Percentiles rank a stretch among this genome's conserved stretches.
phyloP scores from a whole-genome alignment of 1,140 invertebrate species.

The Drosophila santomea region DNA sequence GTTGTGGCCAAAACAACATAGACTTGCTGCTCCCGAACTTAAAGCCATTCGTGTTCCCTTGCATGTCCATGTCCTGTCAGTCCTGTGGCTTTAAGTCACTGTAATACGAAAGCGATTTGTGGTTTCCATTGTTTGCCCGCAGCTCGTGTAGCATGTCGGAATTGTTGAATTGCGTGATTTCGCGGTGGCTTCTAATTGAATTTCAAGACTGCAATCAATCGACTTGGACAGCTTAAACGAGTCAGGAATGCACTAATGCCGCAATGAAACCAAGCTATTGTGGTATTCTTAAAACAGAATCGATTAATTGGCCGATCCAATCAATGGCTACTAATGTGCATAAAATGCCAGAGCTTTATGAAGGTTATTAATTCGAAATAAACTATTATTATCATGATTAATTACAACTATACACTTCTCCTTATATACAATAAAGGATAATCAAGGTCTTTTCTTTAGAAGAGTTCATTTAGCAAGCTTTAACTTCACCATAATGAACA shows the following conservation, averaged over 20 bases:
- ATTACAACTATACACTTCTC: not conserved
- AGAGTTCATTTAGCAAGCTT: no score
- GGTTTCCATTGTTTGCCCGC: constrained; percentile 23
- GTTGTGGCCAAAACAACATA: constrained; percentile 29
- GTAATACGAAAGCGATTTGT: constrained; percentile 1
- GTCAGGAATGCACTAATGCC: constrained; percentile 5
- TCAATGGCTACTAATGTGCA: not conserved
- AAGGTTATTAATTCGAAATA: no score
- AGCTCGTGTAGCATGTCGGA: constrained; percentile 40
- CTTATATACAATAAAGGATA: not conserved
- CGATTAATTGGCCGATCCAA: not conserved
- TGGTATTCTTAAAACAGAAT: not conserved
- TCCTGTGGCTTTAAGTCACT: constrained; percentile 13
- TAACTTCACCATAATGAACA: not conserved
- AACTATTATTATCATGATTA: no score
- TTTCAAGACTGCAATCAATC: constrained; percentile 61
- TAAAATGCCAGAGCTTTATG: no score
- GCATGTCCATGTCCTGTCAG: constrained; percentile 33
- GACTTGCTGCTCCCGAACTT: constrained; percentile 19
- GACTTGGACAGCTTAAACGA: constrained; percentile 24
- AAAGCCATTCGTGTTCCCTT: constrained; percentile 43
- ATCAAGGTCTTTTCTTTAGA: not conserved
- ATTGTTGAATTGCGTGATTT: constrained; percentile 74
- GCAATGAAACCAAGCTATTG: constrained; percentile 7
- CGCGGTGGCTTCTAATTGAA: constrained; percentile 62